phyloP scores from a whole-genome alignment of 2,888 invertebrate species.

The Megaustenia siamemsis region DNA sequence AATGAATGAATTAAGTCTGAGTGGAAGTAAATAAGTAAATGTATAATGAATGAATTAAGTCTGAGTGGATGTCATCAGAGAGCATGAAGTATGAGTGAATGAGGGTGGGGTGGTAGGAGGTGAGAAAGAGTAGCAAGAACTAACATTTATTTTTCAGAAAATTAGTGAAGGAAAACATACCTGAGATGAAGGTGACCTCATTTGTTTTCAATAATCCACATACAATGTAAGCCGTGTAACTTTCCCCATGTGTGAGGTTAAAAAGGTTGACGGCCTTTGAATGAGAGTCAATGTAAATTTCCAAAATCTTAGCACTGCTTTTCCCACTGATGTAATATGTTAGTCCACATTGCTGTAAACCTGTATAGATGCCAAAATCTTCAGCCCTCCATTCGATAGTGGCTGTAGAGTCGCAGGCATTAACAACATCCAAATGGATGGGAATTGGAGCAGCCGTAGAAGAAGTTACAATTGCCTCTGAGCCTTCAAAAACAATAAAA shows the following conservation, averaged over 20 bases:
- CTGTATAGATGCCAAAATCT: background rate
- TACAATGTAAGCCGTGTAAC: constrained; percentile 24
- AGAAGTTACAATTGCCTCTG: background rate
- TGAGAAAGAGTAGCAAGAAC: background rate
- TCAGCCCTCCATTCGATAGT: background rate
- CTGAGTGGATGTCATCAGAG: too few relatives aligned
- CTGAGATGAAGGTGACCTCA: constrained; percentile 21
- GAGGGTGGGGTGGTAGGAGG: too few relatives aligned
- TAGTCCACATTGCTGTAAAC: constrained; percentile 23
- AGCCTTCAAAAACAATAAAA: constrained; percentile 18
- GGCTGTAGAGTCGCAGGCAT: background rate
- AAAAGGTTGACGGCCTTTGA: constrained; percentile 7
- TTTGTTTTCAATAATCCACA: constrained; percentile 25
- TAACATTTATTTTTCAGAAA: background rate
- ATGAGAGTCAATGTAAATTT: constrained; percentile 16
- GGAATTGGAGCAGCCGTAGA: background rate
- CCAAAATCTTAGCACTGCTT: constrained; percentile 12
- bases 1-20: too few relatives aligned
- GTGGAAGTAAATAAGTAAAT: too few relatives aligned
- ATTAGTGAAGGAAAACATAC: background rate
- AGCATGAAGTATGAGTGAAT: too few relatives aligned
- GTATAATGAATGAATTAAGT: too few relatives aligned
- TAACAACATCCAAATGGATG: background rate
- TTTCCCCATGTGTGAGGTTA: constrained; percentile 31
- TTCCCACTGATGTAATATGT: background rate